These are phyloP conservation scores for Leptinotarsa lineolata DNA, from an alignment of 1,140 invertebrate genomes.

Conservation along the genomic window DNA sequence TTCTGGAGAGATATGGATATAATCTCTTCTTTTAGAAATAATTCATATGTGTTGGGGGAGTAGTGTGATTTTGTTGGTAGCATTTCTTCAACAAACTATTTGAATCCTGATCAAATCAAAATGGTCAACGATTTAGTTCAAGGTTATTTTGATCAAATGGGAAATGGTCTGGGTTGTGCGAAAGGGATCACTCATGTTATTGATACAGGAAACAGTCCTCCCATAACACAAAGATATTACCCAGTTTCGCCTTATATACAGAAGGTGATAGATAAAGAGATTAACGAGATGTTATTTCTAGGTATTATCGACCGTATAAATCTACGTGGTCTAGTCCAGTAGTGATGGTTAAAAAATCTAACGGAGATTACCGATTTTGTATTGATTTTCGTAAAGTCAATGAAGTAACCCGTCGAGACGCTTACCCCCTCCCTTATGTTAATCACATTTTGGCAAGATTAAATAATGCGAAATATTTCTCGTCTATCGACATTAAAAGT, in stretches of 20 bases:
- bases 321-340: not conserved
- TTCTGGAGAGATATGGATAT: conserved; percentile 30
- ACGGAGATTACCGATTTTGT: not conserved
- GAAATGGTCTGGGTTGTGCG: not conserved
- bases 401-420: not conserved
- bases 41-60: not conserved
- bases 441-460: not conserved
- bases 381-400: not conserved
- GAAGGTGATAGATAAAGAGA: not conserved
- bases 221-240: not conserved
- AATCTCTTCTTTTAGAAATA: conserved; percentile 4
- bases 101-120: not conserved
- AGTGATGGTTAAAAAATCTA: not conserved
- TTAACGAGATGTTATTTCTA: not conserved
- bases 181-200: not conserved
- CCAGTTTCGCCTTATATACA: not conserved
- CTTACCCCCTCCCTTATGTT: not conserved
- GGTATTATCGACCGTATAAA: not conserved
- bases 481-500: not conserved
- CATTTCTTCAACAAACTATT: not conserved
- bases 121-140: not conserved
- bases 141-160: not conserved
- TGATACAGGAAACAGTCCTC: not conserved
- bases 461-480: not conserved
- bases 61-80: not conserved